Evolutionary conservation across 1,140 invertebrate genomes (phyloP).

Genomic region (Diuraphis noxia): DNA sequence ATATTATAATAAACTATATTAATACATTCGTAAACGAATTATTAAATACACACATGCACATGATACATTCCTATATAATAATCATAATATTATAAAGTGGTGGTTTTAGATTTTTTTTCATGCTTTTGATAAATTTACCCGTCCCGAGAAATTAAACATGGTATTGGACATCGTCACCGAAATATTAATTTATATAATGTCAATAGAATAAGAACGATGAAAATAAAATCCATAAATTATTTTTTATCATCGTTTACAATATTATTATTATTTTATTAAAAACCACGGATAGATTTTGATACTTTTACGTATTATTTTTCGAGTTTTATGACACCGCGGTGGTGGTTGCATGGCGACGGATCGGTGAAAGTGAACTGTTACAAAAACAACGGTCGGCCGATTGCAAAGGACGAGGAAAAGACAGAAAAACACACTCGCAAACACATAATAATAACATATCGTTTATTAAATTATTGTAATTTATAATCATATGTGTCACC

Average conservation of each 20-base stretch:
- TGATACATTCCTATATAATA: too few species aligned
- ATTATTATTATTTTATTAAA: background rate
- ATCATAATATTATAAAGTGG: background rate
- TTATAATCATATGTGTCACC: too few species aligned
- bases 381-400: background rate
- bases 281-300: too few species aligned
- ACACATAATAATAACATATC: background rate
- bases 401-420: background rate
- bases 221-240: background rate
- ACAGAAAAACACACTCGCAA: too few species aligned
- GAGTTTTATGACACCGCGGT: background rate
- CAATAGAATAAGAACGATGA: too few species aligned
- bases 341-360: background rate
- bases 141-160: background rate
- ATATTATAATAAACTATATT: too few species aligned
- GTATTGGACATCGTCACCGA: background rate
- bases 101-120: background rate
- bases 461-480: background rate
- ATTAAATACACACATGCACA: too few species aligned
- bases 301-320: background rate
- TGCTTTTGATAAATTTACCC: background rate
- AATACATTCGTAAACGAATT: too few species aligned
- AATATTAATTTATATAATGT: background rate
- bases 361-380: slow-evolving; percentile 6
- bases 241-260: background rate